Percentiles rank a stretch among this genome's conserved stretches.
Evolutionary conservation across 2,113 vertebrate species (phyloP).

Genomic region (Clarias gariepinus): DNA sequence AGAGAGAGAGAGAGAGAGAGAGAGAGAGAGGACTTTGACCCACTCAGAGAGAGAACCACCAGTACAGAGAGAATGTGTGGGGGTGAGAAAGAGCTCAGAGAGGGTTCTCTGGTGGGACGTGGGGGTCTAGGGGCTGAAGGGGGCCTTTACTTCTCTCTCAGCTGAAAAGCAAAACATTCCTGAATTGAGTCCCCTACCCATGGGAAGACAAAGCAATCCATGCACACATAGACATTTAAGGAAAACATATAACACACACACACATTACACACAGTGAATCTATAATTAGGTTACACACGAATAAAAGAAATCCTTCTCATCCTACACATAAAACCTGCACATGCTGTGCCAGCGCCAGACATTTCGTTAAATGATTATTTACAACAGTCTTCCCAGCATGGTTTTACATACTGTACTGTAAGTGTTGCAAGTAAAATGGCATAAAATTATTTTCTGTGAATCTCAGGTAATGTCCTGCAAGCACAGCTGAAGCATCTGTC

Average conservation of each 20-base stretch:
- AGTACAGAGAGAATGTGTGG: neutral
- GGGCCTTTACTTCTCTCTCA: constrained; percentile 47
- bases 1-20: neutral
- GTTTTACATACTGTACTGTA: neutral
- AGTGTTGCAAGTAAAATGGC: neutral
- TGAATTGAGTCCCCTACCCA: constrained; percentile 48
- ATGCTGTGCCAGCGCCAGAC: neutral
- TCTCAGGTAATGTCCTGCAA: neutral
- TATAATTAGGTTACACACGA: neutral
- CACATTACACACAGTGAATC: neutral
- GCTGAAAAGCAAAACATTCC: constrained; percentile 68
- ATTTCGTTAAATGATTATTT: neutral
- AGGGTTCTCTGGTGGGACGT: neutral
- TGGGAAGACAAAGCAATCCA: constrained; percentile 19
- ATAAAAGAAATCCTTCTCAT: constrained; percentile 5
- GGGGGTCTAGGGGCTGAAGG: constrained; percentile 31
- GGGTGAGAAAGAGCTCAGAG: constrained; percentile 4
- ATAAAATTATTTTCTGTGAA: neutral
- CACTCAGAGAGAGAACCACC: neutral
- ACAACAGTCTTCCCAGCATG: neutral
- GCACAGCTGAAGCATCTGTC: neutral
- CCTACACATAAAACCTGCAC: neutral
- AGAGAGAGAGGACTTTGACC: neutral
- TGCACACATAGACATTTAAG: neutral
- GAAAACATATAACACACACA: neutral